Percentiles rank a stretch among this genome's conserved stretches.
Conservation (phyloP, 2,113 vertebrate genomes). For the Gymnogyps californianus region DNA sequence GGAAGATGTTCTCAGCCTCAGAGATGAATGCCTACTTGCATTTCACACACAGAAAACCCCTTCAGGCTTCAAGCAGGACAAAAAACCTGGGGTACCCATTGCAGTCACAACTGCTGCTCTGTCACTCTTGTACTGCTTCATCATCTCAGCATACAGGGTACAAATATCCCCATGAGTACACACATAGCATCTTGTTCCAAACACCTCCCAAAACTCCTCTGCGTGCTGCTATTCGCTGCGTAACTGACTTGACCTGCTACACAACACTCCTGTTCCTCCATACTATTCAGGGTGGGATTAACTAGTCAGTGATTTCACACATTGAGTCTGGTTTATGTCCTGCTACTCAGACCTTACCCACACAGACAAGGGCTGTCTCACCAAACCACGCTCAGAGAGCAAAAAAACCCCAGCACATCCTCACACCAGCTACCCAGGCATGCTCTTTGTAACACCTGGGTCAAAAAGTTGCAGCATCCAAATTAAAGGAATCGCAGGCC, state of each 20-base stretch:
- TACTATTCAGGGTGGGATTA: neutral
- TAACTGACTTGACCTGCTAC: neutral
- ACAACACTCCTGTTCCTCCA: neutral
- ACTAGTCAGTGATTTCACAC: neutral
- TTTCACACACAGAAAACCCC: neutral
- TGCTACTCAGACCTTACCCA: neutral
- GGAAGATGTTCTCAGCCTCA: neutral
- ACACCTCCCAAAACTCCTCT: neutral
- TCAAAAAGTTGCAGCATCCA: neutral
- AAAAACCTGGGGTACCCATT: neutral
- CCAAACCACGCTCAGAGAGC: neutral
- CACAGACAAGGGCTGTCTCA: neutral
- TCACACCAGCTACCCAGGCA: neutral
- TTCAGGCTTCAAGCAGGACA: neutral
- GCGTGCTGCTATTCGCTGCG: neutral
- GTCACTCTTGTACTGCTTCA: neutral
- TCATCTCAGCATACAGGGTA: neutral
- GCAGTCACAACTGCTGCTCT: neutral
- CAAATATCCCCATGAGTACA: neutral
- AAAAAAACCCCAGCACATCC: neutral
- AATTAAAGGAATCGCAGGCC: neutral
- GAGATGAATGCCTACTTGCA: neutral
- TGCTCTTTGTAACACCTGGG: neutral
- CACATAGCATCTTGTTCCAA: neutral
- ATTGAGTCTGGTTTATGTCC: neutral